A percentile compares a stretch with the other conserved stretches of the same genome.
Evolutionary conservation across 2,797 vertebrate species (phyloP).

Genomic region (Thaleichthys pacificus): DNA sequence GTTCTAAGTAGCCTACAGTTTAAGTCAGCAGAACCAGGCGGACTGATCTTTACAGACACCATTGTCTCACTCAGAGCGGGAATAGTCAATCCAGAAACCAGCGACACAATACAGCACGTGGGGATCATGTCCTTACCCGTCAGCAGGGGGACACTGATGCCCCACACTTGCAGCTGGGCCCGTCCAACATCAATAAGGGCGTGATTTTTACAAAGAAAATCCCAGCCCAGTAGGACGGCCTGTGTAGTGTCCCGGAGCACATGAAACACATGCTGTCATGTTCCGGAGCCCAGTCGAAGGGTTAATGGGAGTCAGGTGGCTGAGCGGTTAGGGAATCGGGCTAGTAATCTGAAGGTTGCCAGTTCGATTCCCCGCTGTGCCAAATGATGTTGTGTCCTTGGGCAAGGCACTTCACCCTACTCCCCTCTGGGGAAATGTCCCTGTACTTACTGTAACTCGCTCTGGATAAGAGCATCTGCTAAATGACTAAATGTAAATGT

Average conservation of each 20-base stretch:
- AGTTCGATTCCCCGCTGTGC: too few relatives aligned
- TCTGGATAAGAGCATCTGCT: too few relatives aligned
- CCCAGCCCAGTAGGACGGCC: slow-evolving; percentile 24
- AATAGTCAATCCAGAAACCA: neutral
- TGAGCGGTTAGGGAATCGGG: too few relatives aligned
- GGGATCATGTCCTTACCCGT: slow-evolving; percentile 14
- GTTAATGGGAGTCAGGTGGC: neutral
- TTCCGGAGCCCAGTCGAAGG: neutral
- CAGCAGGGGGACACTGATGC: slow-evolving; percentile 14
- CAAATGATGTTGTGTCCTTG: too few relatives aligned
- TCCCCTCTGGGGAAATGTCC: too few relatives aligned
- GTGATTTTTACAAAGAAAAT: slow-evolving; percentile 21
- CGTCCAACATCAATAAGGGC: slow-evolving; percentile 17
- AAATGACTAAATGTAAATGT: too few relatives aligned
- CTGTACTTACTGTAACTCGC: too few relatives aligned
- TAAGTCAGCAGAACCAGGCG: neutral
- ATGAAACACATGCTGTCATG: slow-evolving; percentile 24
- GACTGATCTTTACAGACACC: slow-evolving; percentile 10
- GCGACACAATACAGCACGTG: slow-evolving; percentile 25
- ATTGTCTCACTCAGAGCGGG: slow-evolving; percentile 13
- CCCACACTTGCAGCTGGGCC: slow-evolving; percentile 25
- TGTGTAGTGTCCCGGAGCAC: slow-evolving; percentile 25
- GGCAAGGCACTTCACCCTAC: too few relatives aligned
- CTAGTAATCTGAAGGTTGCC: too few relatives aligned
- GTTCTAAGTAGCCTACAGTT: slow-evolving; percentile 27